Base-by-base conservation (phyloP, 2,113 vertebrate genomes). In the Gorsachius goisagi region DNA sequence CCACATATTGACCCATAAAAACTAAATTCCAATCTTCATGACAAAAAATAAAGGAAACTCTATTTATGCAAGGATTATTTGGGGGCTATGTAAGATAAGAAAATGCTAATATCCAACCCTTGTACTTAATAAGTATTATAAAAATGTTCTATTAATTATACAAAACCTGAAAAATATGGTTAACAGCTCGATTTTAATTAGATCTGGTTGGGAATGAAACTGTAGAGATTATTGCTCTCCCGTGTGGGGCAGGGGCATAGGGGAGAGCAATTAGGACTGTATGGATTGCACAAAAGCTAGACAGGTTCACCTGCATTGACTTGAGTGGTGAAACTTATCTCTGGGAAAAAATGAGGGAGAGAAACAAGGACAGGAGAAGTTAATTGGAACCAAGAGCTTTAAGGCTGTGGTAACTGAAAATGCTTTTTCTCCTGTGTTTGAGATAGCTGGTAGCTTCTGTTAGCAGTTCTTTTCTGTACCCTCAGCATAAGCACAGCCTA, bases 141-240 rank as follows among this genome's bases (percentile, higher is more conserved):
- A 84, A 86, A 86, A 37, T 69, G 35, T 44, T 60, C 55, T 89
- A 7, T 91, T 94, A 84, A 58, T 80, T 95, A 91, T 84, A 90
- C 68, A 86, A 93, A 66, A 80, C 87, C 55, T 80, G 53, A 12
- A 81, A 72, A 85, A 37, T 23, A 33, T 9, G n/a, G 47, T 90
- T 87, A 82, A 66, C 76, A 87, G 84, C 73, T 91, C n/a, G 28
- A 10, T 71, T 95, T 84, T 97, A 89, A 87, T 95, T 91, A 91
- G 80, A 45, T 81, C 76, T 80, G 63, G 26, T 76, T 83, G 77
- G 72, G 73, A 71, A 84, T 63, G 26, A 77, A 91, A 77, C 59
- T 67, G 22, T 3, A 50, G 85, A 47, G 83, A 28, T 71, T 35
- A 23, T 15, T 58, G 33, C 71, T 90, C 5, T 64, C 1, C 2